A percentile compares a stretch with the other conserved stretches of the same genome.
Conservation (phyloP, 1,140 invertebrate species). For the Sitobion miscanthi region DNA sequence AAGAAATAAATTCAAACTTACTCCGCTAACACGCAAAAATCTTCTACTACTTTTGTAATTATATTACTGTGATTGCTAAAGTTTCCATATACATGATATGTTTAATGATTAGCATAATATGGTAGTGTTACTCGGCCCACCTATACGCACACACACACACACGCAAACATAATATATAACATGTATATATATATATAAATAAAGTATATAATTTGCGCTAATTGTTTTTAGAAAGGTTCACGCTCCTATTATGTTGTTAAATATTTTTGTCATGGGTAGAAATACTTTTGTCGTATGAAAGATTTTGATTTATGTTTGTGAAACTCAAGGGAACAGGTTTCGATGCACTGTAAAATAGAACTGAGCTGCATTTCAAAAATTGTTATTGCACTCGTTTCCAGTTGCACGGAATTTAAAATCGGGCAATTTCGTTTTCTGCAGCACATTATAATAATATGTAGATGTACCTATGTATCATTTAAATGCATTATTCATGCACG, state of each 20-base stretch:
- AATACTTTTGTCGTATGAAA: not conserved
- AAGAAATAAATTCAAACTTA: conserved; percentile 21
- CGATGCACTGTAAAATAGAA: not conserved
- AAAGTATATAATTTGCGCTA: conserved; percentile 2
- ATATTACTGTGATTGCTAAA: not conserved
- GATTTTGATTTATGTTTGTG: conserved; percentile 13
- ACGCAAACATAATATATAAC: not conserved
- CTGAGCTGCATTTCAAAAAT: not conserved
- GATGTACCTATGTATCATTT: not conserved
- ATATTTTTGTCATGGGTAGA: not conserved
- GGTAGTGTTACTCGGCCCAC: not conserved
- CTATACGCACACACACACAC: not conserved
- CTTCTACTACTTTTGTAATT: not conserved
- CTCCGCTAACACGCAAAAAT: not conserved
- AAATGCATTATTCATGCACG: conserved; percentile 24
- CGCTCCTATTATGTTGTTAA: not conserved
- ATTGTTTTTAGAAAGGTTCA: conserved; percentile 43
- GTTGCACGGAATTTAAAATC: not conserved
- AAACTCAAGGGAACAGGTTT: conserved; percentile 22
- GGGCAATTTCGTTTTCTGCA: not conserved
- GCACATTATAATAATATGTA: not conserved
- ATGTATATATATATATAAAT: not conserved
- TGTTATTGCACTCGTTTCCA: not conserved
- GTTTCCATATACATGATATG: not conserved
- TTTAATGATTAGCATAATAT: conserved; percentile 25